Conservation (phyloP, 2,888 invertebrate species). For the Cordilura impudica region DNA sequence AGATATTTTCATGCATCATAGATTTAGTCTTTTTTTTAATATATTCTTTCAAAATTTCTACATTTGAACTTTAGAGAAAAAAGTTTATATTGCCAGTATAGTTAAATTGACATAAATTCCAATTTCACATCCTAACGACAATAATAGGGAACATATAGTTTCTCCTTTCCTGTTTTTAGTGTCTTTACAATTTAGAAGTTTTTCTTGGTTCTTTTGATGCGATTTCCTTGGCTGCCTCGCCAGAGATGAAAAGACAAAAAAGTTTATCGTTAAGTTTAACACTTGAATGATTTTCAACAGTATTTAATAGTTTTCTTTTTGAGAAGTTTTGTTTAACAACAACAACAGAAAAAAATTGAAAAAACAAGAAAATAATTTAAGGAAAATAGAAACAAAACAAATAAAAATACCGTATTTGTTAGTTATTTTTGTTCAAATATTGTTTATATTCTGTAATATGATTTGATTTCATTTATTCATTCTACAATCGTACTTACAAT, state of each 20-base stretch:
- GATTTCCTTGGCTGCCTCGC: background rate
- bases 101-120: slow-evolving; percentile 41
- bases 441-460: too few species aligned
- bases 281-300: slow-evolving; percentile 66
- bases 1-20: too few species aligned
- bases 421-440: background rate
- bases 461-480: too few species aligned
- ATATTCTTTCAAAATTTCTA: too few species aligned
- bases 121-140: slow-evolving; percentile 16
- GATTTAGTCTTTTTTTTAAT: too few species aligned
- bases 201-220: background rate
- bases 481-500: too few species aligned
- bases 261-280: slow-evolving; percentile 70
- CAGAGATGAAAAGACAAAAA: slow-evolving; percentile 15
- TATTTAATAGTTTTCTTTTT: slow-evolving; percentile 51
- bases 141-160: slow-evolving; percentile 8
- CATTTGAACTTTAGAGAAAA: background rate
- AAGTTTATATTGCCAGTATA: slow-evolving; percentile 1
- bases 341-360: background rate
- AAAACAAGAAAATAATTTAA: background rate
- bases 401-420: background rate
- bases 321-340: background rate
- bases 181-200: background rate
- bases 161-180: background rate
- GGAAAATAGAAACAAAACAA: background rate